A percentile compares a stretch with the other conserved stretches of the same genome.
These are phyloP conservation scores for Popillia japonica DNA, from an alignment of 1,140 invertebrate species.

Conservation along the genomic window DNA sequence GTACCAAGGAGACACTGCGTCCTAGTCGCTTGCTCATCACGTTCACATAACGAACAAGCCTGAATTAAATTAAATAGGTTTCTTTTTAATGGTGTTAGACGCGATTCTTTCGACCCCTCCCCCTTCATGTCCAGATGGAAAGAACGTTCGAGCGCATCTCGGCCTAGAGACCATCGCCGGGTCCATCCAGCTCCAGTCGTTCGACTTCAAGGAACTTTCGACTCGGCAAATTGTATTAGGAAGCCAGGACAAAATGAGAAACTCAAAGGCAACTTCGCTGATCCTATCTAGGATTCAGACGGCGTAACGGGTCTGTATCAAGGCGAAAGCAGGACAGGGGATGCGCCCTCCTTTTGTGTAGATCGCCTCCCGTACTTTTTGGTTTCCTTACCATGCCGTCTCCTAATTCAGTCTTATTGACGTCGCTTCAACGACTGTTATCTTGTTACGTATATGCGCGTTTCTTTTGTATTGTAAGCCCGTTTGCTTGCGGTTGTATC, in stretches of 20 bases:
- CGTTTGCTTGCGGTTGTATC: too few species aligned
- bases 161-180: background rate
- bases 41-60: constrained; percentile 4
- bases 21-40: background rate
- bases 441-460: too few species aligned
- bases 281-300: constrained; percentile 22
- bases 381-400: background rate
- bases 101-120: background rate
- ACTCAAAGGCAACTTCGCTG: background rate
- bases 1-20: background rate
- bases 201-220: constrained; percentile 27
- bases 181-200: background rate
- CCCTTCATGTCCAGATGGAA: background rate
- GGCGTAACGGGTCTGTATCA: background rate
- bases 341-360: background rate
- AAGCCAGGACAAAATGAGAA: constrained; percentile 25
- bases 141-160: background rate
- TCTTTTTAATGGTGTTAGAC: constrained; percentile 28
- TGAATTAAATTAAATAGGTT: constrained; percentile 27
- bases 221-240: constrained; percentile 29
- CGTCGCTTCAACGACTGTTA: background rate
- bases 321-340: background rate
- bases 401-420: background rate
- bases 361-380: background rate
- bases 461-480: too few species aligned